Evolutionary conservation across 2,113 vertebrate species (phyloP).

Genomic region (Thalassarche chlororhynchos): DNA sequence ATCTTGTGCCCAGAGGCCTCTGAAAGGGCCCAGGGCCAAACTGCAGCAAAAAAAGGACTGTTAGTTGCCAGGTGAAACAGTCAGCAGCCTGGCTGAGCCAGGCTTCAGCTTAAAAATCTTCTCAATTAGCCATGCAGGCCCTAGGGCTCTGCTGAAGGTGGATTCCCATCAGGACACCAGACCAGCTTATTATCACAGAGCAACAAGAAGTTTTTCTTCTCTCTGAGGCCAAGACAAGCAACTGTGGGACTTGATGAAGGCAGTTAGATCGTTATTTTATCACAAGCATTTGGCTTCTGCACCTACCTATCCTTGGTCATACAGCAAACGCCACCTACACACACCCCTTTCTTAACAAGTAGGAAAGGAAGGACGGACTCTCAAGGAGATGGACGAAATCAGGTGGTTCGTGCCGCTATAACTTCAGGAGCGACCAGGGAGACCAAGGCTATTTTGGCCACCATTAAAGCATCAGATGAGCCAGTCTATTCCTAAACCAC

Average conservation of each 20-base stretch:
- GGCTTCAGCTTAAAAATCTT: not conserved
- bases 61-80: not conserved
- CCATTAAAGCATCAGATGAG: not conserved
- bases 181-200: not conserved
- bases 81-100: not conserved
- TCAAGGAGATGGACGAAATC: not conserved
- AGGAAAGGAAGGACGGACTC: not conserved
- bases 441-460: not conserved
- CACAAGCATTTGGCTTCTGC: not conserved
- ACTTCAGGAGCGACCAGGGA: not conserved
- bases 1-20: not conserved
- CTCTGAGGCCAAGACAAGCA: not conserved
- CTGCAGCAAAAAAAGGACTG: not conserved
- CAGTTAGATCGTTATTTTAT: rapidly evolving
- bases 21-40: not conserved
- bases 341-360: rapidly evolving
- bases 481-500: not conserved
- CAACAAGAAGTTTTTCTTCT: not conserved
- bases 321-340: not conserved
- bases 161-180: not conserved
- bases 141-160: not conserved
- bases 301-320: not conserved
- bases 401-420: not conserved
- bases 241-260: not conserved
- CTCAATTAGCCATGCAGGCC: not conserved